Conservation (phyloP, 2,797 vertebrate genomes). For the Allobates femoralis region DNA sequence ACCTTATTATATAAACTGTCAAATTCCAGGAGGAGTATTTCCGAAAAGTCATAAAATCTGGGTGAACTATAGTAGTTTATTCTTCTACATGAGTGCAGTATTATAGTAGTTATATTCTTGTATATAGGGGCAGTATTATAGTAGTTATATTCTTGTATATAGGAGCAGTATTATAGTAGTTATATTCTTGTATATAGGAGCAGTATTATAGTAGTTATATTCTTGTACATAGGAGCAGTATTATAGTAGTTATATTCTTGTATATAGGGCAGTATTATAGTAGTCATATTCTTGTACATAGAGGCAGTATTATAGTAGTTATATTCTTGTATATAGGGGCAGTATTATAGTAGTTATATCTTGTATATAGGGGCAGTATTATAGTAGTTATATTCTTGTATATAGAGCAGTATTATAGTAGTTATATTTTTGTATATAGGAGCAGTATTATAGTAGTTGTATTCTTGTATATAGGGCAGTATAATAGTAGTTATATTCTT, state of each 20-base stretch:
- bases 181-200: constrained; percentile 3
- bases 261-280: constrained; percentile 11
- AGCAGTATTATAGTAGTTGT: background rate
- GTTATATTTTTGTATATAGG: background rate
- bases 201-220: constrained; percentile 21
- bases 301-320: background rate
- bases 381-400: constrained; percentile 6
- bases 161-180: constrained; percentile 16
- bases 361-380: background rate
- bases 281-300: constrained; percentile 10
- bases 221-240: background rate
- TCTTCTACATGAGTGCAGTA: background rate
- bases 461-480: background rate
- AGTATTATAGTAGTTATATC: background rate
- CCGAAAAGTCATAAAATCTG: background rate
- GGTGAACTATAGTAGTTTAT: too few relatives aligned
- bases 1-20: background rate
- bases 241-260: constrained; percentile 15
- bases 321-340: background rate
- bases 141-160: constrained; percentile 3
- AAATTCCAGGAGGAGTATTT: background rate
- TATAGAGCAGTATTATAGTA: background rate
- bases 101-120: constrained; percentile 24
- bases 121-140: constrained; percentile 15
- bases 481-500: background rate